phyloP scores from a whole-genome alignment of 2,888 invertebrate genomes.

The Caenorhabditis doughertyi region DNA sequence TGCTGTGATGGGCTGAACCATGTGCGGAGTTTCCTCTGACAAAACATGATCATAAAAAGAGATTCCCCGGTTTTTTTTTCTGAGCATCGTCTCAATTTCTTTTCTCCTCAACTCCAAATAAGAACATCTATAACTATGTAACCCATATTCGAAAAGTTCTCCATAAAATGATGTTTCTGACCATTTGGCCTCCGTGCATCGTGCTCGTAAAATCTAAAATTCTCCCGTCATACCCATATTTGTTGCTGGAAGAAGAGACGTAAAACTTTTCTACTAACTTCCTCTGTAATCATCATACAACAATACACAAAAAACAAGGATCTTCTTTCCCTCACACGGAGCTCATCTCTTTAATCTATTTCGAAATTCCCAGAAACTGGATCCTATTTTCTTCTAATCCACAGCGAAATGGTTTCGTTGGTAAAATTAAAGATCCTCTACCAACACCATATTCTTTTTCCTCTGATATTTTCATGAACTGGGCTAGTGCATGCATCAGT shows the following conservation, averaged over 20 bases:
- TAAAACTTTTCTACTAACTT: background rate
- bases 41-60: slow-evolving; percentile 59
- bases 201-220: background rate
- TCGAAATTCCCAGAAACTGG: slow-evolving; percentile 6
- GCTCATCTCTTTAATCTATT: slow-evolving; percentile 31
- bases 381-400: slow-evolving; percentile 4
- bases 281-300: background rate
- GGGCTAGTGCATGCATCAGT: background rate
- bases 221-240: slow-evolving; percentile 4
- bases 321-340: slow-evolving; percentile 8
- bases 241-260: background rate
- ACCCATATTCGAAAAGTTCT: background rate
- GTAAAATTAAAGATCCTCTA: background rate
- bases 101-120: background rate
- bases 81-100: background rate
- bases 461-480: slow-evolving; percentile 21
- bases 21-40: slow-evolving; percentile 27
- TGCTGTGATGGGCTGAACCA: background rate
- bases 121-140: background rate
- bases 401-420: slow-evolving; percentile 7
- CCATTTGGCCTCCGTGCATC: slow-evolving; percentile 1
- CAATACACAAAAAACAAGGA: slow-evolving; percentile 14
- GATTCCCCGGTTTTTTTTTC: background rate
- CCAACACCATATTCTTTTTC: background rate
- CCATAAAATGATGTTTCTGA: background rate